These are phyloP conservation scores for Enteromius treurensis DNA, from an alignment of 2,797 vertebrate genomes.

Conservation along the genomic window DNA sequence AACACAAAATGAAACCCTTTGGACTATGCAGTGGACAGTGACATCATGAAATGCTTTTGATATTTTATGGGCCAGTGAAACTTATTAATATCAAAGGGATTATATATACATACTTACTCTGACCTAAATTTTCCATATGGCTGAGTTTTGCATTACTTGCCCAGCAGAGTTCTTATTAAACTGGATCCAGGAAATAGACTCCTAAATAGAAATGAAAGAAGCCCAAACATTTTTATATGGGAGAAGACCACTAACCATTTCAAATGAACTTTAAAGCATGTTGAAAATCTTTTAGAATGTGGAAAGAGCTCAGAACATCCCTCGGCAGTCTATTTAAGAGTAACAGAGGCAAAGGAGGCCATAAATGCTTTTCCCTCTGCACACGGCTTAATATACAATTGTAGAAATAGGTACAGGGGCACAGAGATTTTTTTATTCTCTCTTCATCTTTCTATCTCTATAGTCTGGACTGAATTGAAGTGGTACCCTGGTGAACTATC, in stretches of 20 bases:
- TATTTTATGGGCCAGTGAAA: conserved; percentile 33
- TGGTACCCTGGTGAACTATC: conserved; percentile 41
- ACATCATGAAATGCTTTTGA: conserved; percentile 19
- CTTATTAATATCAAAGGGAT: conserved; percentile 27
- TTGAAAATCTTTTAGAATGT: conserved; percentile 21
- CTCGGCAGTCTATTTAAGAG: conserved; percentile 25
- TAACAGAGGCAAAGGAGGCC: neutral
- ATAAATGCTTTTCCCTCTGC: conserved; percentile 13
- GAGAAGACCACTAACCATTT: conserved; percentile 30
- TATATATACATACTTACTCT: conserved; percentile 21
- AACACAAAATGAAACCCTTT: conserved; percentile 4
- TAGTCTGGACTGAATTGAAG: conserved; percentile 37
- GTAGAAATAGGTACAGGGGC: conserved; percentile 11
- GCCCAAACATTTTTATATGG: neutral
- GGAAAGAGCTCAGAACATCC: conserved; percentile 5
- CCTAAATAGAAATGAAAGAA: conserved; percentile 19
- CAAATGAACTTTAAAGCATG: conserved; percentile 29
- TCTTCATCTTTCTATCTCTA: conserved; percentile 15
- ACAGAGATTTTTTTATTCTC: neutral
- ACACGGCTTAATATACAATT: conserved; percentile 24
- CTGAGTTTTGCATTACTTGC: conserved; percentile 25
- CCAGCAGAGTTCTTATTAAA: conserved; percentile 25
- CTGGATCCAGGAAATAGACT: conserved; percentile 29
- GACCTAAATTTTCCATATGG: conserved; percentile 29
- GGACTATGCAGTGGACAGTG: neutral